Evolutionary conservation across 2,888 invertebrate genomes (phyloP).

Genomic region (Holacanthella duospinosa): DNA sequence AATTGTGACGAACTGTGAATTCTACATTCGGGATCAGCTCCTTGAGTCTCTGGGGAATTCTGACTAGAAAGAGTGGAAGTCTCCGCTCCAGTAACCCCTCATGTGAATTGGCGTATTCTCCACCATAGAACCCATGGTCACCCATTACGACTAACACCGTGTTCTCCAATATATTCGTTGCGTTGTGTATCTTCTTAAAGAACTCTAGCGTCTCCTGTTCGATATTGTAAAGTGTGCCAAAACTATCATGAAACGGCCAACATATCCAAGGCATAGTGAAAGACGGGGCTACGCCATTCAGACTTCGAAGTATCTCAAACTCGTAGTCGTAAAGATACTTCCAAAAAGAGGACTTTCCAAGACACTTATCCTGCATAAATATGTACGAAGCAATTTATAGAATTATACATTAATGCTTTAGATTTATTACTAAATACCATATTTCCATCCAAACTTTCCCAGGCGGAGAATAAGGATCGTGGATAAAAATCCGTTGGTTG

Average conservation of each 20-base stretch:
- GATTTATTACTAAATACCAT: not conserved
- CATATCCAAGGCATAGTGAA: conserved; percentile 18
- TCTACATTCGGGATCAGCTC: conserved; percentile 9
- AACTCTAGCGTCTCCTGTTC: conserved; percentile 16
- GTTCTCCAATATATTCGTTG: conserved; percentile 14
- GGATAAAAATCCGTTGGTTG: conserved; percentile 23
- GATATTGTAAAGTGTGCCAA: conserved; percentile 10
- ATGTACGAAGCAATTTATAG: not conserved
- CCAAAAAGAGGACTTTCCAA: conserved; percentile 13
- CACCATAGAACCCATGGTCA: conserved; percentile 19
- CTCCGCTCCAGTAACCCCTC: conserved; percentile 21
- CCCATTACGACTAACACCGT: conserved; percentile 21
- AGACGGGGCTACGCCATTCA: conserved; percentile 11
- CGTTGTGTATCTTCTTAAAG: conserved; percentile 15
- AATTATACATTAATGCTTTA: not conserved
- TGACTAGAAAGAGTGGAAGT: conserved; percentile 17
- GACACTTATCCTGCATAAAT: conserved; percentile 14
- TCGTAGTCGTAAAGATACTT: conserved; percentile 17
- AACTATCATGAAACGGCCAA: conserved; percentile 21
- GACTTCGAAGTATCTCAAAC: conserved; percentile 13
- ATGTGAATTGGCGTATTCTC: conserved; percentile 15
- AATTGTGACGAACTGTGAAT: conserved; percentile 15
- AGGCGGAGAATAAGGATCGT: conserved; percentile 17
- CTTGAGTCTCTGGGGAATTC: conserved; percentile 16
- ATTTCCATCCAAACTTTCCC: not conserved